Conservation (phyloP, 1,140 invertebrate genomes). For the Eriosoma lanigerum region DNA sequence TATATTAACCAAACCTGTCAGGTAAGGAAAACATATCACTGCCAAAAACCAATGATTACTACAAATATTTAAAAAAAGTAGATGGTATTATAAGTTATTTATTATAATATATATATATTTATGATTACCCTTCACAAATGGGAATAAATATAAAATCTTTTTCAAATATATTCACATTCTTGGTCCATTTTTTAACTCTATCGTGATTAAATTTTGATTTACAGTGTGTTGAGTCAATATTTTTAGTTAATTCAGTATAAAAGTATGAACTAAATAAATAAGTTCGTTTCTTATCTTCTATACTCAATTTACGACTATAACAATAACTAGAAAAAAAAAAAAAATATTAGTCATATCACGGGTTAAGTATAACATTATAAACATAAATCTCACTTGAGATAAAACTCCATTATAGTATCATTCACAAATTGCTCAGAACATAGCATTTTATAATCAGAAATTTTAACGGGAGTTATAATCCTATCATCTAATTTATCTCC, state of each 20-base stretch:
- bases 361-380: neutral
- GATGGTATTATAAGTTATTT: no score
- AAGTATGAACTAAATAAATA: constrained; percentile 96
- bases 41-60: constrained; percentile 94
- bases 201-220: constrained; percentile 77
- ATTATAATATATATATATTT: neutral
- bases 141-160: constrained; percentile 97
- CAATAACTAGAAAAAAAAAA: constrained; percentile 68
- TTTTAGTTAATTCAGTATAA: constrained; percentile 82
- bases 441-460: constrained; percentile 87
- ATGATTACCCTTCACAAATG: constrained; percentile 88
- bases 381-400: constrained; percentile 71
- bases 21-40: constrained; percentile 90
- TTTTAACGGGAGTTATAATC: constrained; percentile 70
- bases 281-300: constrained; percentile 74
- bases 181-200: constrained; percentile 93
- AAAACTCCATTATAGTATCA: constrained; percentile 98
- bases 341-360: neutral
- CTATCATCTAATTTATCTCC: neutral
- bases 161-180: constrained; percentile 92
- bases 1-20: constrained; percentile 56
- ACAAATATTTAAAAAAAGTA: constrained; percentile 54
- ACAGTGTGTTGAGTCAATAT: constrained; percentile 60
- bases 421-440: constrained; percentile 93
- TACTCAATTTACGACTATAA: constrained; percentile 70